Evolutionary conservation across 2,113 vertebrate genomes (phyloP), one percentile per base, ranked within the genome.

Genomic region (Larimichthys polyactis): DNA sequence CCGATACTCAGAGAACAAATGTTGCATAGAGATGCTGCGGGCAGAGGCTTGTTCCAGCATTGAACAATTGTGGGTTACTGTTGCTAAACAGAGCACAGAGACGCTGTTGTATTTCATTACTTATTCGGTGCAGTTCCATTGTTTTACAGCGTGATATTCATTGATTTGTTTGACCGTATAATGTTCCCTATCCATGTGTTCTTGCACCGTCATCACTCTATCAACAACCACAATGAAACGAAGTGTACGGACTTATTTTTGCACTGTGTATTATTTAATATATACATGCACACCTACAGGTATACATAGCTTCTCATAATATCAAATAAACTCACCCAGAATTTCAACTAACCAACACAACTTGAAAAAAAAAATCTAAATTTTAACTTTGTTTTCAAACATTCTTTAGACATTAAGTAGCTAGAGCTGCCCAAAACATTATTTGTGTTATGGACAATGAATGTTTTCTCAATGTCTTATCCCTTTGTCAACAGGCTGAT

Each of bases 401-500:
- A 8, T 40, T 40, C 8, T 40, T 40, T 40, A 40, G 8, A 9
- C 7, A 8, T 40, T 8, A 40, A 8, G 9, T 40, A 40, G 32
- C 32, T 8, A 8, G 32, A 36, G 32, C 32, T 36, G 6, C 22
- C 15, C 0, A 11, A 20, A 10, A 24, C 51, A 64, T 57, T 16
- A 10, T 69, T 75, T 68, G n/a, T 16, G 24, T 7, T 0, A 15
- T 44, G 12, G 8, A 54, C 11, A 49, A 27, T 65, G 5, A 43
- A n/a, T 78, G 29, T 52, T 77, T 79, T 9, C 72, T 54, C 4
- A 4, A 1, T 71, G 51, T 79, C 24, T 82, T 81, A 16, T 81
- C 48, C 64, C 79, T 73, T 79, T 89, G 79, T 90, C 43, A 78
- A 80, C 93, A 97, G 96, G 97, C 97, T 79, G 97, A 97, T 93